Percentiles rank a stretch among this genome's conserved stretches.
These are phyloP conservation scores for Labroides dimidiatus DNA, from an alignment of 2,797 vertebrate species.

Conservation along the genomic window DNA sequence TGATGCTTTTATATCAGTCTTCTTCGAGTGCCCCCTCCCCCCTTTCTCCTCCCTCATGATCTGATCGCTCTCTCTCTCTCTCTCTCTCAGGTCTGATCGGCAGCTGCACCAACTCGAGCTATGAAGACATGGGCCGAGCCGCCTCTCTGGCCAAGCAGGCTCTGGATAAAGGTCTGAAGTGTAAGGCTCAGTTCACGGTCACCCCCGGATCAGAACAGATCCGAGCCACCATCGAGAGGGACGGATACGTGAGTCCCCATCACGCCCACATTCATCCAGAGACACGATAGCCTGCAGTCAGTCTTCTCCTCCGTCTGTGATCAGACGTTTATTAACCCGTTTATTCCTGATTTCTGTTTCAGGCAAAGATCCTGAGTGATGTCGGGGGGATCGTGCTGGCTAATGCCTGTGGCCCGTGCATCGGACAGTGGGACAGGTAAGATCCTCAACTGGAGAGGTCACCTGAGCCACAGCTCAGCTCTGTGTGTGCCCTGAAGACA, in stretches of 20 bases:
- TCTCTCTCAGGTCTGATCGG: constrained; percentile 90
- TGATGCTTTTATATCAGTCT: too few relatives aligned
- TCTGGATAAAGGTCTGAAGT: constrained; percentile 89
- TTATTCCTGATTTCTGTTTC: constrained; percentile 31
- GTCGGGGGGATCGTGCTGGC: constrained; percentile 94
- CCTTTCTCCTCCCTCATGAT: too few relatives aligned
- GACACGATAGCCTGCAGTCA: too few relatives aligned
- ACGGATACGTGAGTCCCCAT: constrained; percentile 95
- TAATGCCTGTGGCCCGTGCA: constrained; percentile 97
- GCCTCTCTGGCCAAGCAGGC: constrained; percentile 95
- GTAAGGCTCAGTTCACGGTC: constrained; percentile 93
- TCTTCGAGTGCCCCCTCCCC: not conserved
- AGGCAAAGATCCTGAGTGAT: constrained; percentile 90
- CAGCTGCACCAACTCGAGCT: constrained; percentile 98
- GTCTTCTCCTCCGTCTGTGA: too few relatives aligned
- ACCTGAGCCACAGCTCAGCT: too few relatives aligned
- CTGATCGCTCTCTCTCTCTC: too few relatives aligned
- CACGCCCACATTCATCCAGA: too few relatives aligned
- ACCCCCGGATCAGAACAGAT: constrained; percentile 97
- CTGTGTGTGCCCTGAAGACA: too few relatives aligned
- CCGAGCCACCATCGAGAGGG: constrained; percentile 95
- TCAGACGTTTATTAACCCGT: not conserved
- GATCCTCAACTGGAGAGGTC: too few relatives aligned
- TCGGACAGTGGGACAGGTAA: constrained; percentile 98
- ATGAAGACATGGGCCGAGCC: constrained; percentile 96